Base-by-base conservation (phyloP, 2,888 invertebrate genomes). In the Drosophila affinis region DNA sequence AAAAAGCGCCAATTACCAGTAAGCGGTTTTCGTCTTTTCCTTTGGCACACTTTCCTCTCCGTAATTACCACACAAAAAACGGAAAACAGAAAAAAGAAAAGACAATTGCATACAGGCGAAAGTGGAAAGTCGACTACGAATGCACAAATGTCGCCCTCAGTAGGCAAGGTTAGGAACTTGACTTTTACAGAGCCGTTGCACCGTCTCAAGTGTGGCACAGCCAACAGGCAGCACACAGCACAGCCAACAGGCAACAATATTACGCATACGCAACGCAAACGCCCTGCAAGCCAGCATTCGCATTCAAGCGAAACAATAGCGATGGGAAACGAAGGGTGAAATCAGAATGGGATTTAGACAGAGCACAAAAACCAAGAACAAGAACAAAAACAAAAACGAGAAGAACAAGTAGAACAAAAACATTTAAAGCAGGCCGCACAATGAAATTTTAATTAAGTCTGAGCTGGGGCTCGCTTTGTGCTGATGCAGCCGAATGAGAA, bases 371-470 rank as follows among this genome's bases (percentile, higher is more conserved):
- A 47, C 32, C 32, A 54, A 48, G 21, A 72, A 72, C 45, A 45
- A 65, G 57, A 75, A 45, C 45, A 52, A 48, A n/a, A 72, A 72
- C 45, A 45, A 65, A 55, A 75, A 45, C 45, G 46, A 18, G 18
- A 45, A 65, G 57, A 75, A 72, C 45, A 45, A 65, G 57, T 72
- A 60, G 61, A 59, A 65, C 58, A 64, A 63, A 70, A 68, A 61
- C 68, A 62, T 72, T 64, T 71, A 78, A 87, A 81, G 76, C 84
- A 69, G 65, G 71, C 78, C 77, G 73, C 81, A 88, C 88, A 84
- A 84, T 84, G 83, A 83, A 86, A 86, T 84, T 84, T 88, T 84
- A 84, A 84, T 84, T 84, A 84, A 86, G 83, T 84, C 88, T 79
- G 84, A 72, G 88, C 67, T 62, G 65, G 54, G 47, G 67, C 62